These are phyloP conservation scores for Cyrtorhinus lividipennis DNA, from an alignment of 1,140 invertebrate genomes.

Conservation along the genomic window DNA sequence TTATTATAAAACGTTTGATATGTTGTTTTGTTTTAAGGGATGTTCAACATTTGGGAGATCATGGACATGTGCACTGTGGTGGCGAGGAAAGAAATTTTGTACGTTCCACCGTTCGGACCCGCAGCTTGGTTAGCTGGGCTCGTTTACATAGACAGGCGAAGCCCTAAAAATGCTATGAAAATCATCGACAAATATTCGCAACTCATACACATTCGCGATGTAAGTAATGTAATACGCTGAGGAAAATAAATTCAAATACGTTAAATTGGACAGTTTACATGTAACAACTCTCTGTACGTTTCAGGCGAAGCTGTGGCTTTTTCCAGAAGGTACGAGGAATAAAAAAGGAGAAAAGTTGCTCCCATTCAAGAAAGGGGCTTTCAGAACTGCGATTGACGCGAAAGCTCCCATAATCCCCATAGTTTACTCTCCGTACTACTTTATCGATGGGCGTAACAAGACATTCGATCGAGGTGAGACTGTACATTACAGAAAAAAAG, in stretches of 20 bases:
- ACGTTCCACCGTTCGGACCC: slow-evolving; percentile 76
- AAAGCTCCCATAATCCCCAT: slow-evolving; percentile 57
- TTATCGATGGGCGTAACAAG: slow-evolving; percentile 38
- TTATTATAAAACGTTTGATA: too few relatives aligned
- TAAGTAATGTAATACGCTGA: neutral
- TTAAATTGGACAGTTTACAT: neutral
- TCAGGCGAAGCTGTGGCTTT: slow-evolving; percentile 47
- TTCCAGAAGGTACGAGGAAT: slow-evolving; percentile 45
- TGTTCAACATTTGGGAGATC: slow-evolving; percentile 33
- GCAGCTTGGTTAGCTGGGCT: slow-evolving; percentile 72
- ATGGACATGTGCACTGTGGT: slow-evolving; percentile 35
- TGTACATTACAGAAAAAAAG: too few relatives aligned
- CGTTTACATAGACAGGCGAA: slow-evolving; percentile 73
- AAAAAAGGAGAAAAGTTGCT: slow-evolving; percentile 29
- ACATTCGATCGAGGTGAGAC: slow-evolving; percentile 37
- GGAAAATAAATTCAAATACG: slow-evolving; percentile 7
- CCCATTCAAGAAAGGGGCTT: slow-evolving; percentile 58
- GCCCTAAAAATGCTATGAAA: slow-evolving; percentile 30
- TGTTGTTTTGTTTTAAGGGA: slow-evolving; percentile 28
- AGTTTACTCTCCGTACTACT: slow-evolving; percentile 52
- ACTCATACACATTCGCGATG: neutral
- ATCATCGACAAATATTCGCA: slow-evolving; percentile 20
- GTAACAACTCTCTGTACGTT: slow-evolving; percentile 5
- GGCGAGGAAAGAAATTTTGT: slow-evolving; percentile 74
- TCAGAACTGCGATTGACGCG: slow-evolving; percentile 52